Percentiles rank a stretch among this genome's conserved stretches.
These are phyloP conservation scores for Myanophis thanlyinensis DNA, from an alignment of 2,113 vertebrate genomes.

Conservation along the genomic window DNA sequence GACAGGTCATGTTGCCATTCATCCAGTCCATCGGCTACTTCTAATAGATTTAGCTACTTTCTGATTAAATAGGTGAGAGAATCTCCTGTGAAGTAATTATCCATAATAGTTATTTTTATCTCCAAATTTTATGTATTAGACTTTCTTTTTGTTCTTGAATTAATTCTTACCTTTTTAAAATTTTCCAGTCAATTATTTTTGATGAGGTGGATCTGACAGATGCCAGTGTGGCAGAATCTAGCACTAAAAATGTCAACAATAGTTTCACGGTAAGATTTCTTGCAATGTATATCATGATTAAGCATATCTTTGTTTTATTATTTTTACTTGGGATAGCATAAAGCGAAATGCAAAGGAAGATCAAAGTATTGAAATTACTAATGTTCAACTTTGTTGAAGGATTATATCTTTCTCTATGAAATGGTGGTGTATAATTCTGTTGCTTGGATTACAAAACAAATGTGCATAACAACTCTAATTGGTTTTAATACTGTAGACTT, in stretches of 20 bases:
- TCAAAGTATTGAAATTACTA: background rate
- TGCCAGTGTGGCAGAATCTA: constrained; percentile 95
- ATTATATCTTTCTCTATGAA: constrained; percentile 24
- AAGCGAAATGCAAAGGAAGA: background rate
- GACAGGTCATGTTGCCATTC: background rate
- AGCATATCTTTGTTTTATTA: background rate
- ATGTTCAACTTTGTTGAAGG: background rate
- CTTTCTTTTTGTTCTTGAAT: background rate
- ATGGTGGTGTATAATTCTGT: constrained; percentile 15
- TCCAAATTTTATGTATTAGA: background rate
- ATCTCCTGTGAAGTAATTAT: background rate
- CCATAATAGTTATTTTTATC: background rate
- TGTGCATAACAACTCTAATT: constrained; percentile 34
- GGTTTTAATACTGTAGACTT: constrained; percentile 36
- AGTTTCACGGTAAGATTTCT: constrained; percentile 90
- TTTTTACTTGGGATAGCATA: background rate
- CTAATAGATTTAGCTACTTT: background rate
- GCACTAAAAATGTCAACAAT: constrained; percentile 99
- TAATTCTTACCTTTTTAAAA: constrained; percentile 17
- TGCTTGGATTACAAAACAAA: constrained; percentile 22
- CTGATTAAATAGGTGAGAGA: background rate
- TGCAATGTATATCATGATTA: background rate
- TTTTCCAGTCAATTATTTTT: constrained; percentile 93
- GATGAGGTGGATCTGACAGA: constrained; percentile 97
- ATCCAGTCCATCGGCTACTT: background rate